Conservation (phyloP, 2,797 vertebrate genomes). For the Hirundo rustica region DNA sequence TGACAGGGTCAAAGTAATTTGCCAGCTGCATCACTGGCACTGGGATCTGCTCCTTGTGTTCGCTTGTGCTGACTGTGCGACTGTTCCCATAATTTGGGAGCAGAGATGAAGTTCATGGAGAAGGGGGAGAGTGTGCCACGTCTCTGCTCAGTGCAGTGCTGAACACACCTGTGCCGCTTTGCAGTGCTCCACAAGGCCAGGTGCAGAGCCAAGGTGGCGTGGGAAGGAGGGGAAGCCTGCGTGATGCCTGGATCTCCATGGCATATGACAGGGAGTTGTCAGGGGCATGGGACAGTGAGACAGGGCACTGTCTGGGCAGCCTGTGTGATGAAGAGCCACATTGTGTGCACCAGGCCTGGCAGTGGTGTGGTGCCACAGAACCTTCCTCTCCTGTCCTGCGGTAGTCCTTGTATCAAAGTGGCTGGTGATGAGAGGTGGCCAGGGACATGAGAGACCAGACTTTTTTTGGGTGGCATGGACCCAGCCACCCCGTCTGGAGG, state of each 20-base stretch:
- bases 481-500: not conserved
- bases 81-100: not conserved
- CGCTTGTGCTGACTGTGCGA: not conserved
- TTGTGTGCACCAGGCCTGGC: not conserved
- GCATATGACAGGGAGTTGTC: not conserved
- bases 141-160: not conserved
- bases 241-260: not conserved
- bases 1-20: not conserved
- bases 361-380: not conserved
- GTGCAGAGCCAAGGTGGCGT: not conserved
- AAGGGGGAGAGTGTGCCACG: not conserved
- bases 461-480: not conserved
- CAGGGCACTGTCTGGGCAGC: not conserved
- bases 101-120: not conserved
- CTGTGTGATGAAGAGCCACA: rapidly evolving
- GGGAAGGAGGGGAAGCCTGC: not conserved
- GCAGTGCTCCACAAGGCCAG: not conserved
- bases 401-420: not conserved
- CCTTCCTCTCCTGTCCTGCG: not conserved
- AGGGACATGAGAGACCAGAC: not conserved
- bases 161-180: not conserved
- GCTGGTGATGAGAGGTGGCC: not conserved
- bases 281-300: not conserved
- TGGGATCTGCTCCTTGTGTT: not conserved
- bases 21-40: not conserved